Percentiles rank a stretch among this genome's conserved stretches.
phyloP scores from a whole-genome alignment of 2,113 vertebrate species.

The Lanius collurio region DNA sequence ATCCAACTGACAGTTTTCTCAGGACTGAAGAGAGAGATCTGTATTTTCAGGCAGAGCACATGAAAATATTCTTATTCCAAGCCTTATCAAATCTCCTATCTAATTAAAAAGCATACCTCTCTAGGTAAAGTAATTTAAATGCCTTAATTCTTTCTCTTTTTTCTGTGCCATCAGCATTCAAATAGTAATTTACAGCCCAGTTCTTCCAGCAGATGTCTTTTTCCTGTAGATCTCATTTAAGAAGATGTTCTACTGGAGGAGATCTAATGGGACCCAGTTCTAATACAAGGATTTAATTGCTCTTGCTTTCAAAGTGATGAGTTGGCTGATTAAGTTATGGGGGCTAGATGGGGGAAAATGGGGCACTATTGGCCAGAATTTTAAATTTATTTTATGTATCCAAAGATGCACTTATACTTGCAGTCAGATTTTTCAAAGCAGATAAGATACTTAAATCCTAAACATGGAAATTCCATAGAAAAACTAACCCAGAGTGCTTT shows the following conservation, averaged over 20 bases:
- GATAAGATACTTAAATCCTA: not conserved
- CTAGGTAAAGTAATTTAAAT: conserved; percentile 26
- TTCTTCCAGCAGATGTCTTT: conserved; percentile 41
- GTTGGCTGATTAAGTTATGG: conserved; percentile 41
- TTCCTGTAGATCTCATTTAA: conserved; percentile 34
- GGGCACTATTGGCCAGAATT: not conserved
- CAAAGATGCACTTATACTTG: not conserved
- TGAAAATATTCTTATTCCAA: conserved; percentile 53
- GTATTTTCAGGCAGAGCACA: conserved; percentile 37
- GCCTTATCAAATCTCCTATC: conserved; percentile 41
- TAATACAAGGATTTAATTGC: conserved; percentile 41
- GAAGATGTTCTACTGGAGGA: conserved; percentile 9
- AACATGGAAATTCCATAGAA: not conserved
- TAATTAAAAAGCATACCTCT: conserved; percentile 56
- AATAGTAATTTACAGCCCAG: conserved; percentile 54
- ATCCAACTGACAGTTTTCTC: not conserved
- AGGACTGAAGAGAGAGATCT: not conserved
- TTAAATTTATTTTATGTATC: not conserved
- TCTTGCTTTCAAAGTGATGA: conserved; percentile 57
- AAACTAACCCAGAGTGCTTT: not conserved
- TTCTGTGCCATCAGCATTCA: conserved; percentile 19
- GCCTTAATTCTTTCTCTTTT: not conserved
- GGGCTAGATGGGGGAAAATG: not conserved
- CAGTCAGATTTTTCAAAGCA: not conserved
- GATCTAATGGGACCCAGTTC: conserved; percentile 17